These are phyloP conservation scores for Smittia aterrima DNA, from an alignment of 2,888 invertebrate species.

Conservation along the genomic window DNA sequence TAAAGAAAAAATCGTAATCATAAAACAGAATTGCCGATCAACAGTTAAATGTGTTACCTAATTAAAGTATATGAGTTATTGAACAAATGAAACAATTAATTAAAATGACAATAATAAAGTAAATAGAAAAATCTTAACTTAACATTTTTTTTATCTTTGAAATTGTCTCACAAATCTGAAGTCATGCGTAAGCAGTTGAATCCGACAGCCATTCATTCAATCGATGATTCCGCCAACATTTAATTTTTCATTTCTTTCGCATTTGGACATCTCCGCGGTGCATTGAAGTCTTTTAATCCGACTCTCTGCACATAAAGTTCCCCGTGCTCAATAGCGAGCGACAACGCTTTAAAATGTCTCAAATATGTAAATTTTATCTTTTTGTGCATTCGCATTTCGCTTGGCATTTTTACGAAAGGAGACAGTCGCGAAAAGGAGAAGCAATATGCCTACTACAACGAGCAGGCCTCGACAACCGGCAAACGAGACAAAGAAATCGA, in stretches of 20 bases:
- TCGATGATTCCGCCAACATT: not conserved
- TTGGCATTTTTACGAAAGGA: not conserved
- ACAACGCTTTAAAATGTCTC: constrained; percentile 35
- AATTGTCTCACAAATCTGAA: not conserved
- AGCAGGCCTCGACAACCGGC: not conserved
- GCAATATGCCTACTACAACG: constrained; percentile 22
- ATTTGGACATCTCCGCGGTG: not conserved
- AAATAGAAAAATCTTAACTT: constrained; percentile 30
- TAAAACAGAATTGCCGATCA: not conserved
- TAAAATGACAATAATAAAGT: constrained; percentile 30
- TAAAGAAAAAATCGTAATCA: not conserved
- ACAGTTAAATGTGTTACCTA: constrained; percentile 1
- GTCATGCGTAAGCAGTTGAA: no score
- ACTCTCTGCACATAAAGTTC: constrained; percentile 11
- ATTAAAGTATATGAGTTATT: not conserved
- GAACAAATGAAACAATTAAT: constrained; percentile 26
- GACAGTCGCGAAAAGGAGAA: constrained; percentile 13
- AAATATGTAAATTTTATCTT: constrained; percentile 38
- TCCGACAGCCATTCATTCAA: no score
- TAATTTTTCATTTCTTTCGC: constrained; percentile 8
- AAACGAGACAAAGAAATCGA: not conserved
- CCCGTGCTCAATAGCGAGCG: not conserved
- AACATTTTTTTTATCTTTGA: no score
- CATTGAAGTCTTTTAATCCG: not conserved
- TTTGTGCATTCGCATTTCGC: not conserved